A percentile compares a stretch with the other conserved stretches of the same genome.
Conservation (phyloP, 2,797 vertebrate genomes). For the Sorex maritimensis region DNA sequence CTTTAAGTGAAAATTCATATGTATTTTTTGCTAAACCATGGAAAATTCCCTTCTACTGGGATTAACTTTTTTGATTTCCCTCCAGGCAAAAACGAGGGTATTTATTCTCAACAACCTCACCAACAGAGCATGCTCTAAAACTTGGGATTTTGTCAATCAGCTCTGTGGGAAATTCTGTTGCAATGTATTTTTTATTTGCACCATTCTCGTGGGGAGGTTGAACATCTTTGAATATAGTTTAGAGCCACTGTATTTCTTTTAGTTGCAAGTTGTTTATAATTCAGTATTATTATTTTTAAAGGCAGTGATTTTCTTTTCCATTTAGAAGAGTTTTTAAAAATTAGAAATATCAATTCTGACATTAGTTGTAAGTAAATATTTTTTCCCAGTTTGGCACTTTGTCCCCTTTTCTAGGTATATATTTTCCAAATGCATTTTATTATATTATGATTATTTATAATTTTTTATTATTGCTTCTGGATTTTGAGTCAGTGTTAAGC, state of each 20-base stretch:
- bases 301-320: background rate
- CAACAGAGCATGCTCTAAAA: too few species aligned
- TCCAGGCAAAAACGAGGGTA: too few species aligned
- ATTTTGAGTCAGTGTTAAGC: background rate
- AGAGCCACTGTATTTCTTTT: background rate
- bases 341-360: background rate
- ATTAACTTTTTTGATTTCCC: background rate
- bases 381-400: background rate
- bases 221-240: background rate
- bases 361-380: slow-evolving; percentile 38
- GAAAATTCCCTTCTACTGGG: background rate
- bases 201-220: slow-evolving; percentile 3
- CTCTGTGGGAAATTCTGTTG: too few species aligned
- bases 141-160: too few species aligned
- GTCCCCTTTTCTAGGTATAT: background rate
- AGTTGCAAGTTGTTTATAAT: background rate
- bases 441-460: background rate
- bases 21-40: background rate
- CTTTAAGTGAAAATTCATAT: background rate
- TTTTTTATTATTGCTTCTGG: background rate
- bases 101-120: too few species aligned
- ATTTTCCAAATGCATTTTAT: background rate
- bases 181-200: background rate
- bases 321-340: background rate
- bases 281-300: background rate